A percentile compares a stretch with the other conserved stretches of the same genome.
These are phyloP conservation scores for Hirtodrosophila alboralis DNA, from an alignment of 2,888 invertebrate species.

Conservation along the genomic window DNA sequence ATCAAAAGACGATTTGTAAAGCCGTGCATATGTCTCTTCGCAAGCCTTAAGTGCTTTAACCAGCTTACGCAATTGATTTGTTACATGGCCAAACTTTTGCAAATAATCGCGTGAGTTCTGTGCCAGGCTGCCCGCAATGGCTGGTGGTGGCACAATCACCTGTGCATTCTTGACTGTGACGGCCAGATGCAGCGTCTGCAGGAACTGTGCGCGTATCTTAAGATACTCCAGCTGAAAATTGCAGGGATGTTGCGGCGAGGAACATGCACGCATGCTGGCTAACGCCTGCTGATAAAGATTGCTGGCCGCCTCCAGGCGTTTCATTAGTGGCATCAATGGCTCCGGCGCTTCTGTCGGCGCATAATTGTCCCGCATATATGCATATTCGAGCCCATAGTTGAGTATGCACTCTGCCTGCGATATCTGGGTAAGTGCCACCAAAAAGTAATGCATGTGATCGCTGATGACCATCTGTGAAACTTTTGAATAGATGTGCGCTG, in stretches of 20 bases:
- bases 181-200: slow-evolving; percentile 86
- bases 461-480: slow-evolving; percentile 90
- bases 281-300: slow-evolving; percentile 88
- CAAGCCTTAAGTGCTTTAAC: slow-evolving; percentile 89
- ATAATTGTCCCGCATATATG: slow-evolving; percentile 82
- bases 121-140: slow-evolving; percentile 93
- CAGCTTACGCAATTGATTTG: slow-evolving; percentile 90
- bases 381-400: slow-evolving; percentile 85
- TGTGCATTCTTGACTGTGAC: slow-evolving; percentile 85
- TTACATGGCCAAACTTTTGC: slow-evolving; percentile 91
- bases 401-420: slow-evolving; percentile 90
- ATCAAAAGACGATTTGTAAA: slow-evolving; percentile 94
- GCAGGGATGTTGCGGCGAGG: slow-evolving; percentile 84
- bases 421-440: slow-evolving; percentile 91
- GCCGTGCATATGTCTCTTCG: slow-evolving; percentile 89
- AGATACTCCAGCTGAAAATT: slow-evolving; percentile 91
- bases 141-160: slow-evolving; percentile 96
- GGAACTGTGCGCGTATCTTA: slow-evolving; percentile 89
- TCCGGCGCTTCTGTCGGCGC: slow-evolving; percentile 62
- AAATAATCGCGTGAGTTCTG: slow-evolving; percentile 91
- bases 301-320: slow-evolving; percentile 85
- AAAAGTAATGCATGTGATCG: slow-evolving; percentile 95
- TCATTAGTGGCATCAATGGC: slow-evolving; percentile 84
- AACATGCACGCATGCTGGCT: slow-evolving; percentile 85
- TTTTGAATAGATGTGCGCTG: slow-evolving; percentile 87